Conservation (phyloP, 2,797 vertebrate species). For the Anabacerthia variegaticeps region DNA sequence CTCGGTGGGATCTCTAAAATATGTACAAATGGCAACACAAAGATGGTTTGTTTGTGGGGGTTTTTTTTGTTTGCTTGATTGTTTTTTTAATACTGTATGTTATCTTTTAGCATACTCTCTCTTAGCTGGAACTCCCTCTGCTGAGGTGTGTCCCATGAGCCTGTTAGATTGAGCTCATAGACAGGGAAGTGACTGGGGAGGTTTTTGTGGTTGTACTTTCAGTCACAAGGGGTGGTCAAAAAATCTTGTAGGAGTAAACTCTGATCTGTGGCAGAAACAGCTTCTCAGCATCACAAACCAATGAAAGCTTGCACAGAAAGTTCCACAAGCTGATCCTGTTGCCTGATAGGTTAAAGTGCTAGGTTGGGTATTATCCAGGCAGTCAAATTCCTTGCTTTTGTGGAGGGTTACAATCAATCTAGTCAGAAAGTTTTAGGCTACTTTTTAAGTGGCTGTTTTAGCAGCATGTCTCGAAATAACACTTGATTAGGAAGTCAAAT, state of each 20-base stretch:
- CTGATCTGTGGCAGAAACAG: background rate
- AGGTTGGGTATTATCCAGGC: background rate
- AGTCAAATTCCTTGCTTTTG: background rate
- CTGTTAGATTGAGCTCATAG: background rate
- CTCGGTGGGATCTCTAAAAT: background rate
- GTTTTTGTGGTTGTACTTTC: background rate
- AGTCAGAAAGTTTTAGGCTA: background rate
- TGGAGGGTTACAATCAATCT: background rate
- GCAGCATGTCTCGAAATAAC: background rate
- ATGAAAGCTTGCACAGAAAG: background rate
- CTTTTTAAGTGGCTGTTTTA: background rate
- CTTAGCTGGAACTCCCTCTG: background rate
- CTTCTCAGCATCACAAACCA: background rate
- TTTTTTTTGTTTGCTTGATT: background rate
- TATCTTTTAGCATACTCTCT: background rate
- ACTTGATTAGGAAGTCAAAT: background rate
- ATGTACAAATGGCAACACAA: background rate
- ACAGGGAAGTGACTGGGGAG: background rate
- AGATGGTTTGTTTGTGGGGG: fast-evolving
- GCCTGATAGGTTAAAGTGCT: background rate
- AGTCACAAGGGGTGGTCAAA: background rate
- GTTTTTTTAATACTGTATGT: background rate
- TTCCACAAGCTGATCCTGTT: background rate
- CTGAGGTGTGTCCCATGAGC: background rate
- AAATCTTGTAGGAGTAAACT: background rate